These are phyloP conservation scores for Ceyx erithaca DNA, from an alignment of 2,797 vertebrate species.

Conservation along the genomic window DNA sequence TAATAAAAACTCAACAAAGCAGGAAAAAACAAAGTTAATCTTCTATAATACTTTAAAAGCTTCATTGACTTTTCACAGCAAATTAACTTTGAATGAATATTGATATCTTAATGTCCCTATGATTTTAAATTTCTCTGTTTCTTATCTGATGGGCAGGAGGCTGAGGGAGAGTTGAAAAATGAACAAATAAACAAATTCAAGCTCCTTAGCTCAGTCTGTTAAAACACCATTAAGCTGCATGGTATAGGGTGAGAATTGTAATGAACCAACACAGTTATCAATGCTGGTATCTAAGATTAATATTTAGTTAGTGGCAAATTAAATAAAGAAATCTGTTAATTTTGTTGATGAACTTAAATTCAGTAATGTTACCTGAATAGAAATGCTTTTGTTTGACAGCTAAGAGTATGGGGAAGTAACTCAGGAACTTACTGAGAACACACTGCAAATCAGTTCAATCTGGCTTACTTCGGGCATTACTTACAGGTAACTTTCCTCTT, in stretches of 20 bases:
- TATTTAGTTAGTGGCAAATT: background rate
- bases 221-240: background rate
- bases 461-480: background rate
- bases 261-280: background rate
- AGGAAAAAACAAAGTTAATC: background rate
- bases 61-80: background rate
- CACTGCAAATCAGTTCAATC: background rate
- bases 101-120: background rate
- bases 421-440: background rate
- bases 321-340: background rate
- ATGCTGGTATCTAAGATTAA: slow-evolving; percentile 5
- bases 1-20: background rate
- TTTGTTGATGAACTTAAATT: background rate
- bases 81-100: background rate
- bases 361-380: background rate
- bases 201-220: background rate
- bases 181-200: background rate
- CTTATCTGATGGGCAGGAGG: background rate
- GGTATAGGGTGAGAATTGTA: background rate
- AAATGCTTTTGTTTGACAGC: background rate
- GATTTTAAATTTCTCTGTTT: background rate
- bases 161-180: background rate
- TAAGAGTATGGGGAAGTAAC: background rate
- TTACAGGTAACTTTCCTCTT: background rate
- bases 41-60: background rate